A percentile compares a stretch with the other conserved stretches of the same genome.
Conservation (phyloP, 2,797 vertebrate species). For the Gobionotothen gibberifrons region DNA sequence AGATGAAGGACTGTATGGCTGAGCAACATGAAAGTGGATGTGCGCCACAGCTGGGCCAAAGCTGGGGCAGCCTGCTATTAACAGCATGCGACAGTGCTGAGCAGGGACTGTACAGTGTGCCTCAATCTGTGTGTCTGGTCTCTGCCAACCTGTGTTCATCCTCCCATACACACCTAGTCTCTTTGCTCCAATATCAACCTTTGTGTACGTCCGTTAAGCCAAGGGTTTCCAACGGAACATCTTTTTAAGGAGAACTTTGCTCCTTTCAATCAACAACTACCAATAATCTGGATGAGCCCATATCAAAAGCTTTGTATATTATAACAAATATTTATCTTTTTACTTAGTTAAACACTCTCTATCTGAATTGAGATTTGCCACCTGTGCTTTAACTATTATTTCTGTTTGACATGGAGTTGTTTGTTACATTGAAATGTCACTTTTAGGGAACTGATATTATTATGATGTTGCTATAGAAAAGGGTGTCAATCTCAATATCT, state of each 20-base stretch:
- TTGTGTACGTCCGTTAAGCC: not conserved
- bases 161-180: not conserved
- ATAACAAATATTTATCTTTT: not conserved
- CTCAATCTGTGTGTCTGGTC: constrained; percentile 27
- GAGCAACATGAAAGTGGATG: constrained; percentile 70
- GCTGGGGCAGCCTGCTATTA: constrained; percentile 66
- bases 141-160: constrained; percentile 13
- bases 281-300: not conserved
- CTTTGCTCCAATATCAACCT: not conserved
- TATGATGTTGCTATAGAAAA: too few relatives aligned
- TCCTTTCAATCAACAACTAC: not conserved
- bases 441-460: too few relatives aligned
- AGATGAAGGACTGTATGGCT: constrained; percentile 38
- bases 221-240: not conserved
- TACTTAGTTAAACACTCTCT: too few relatives aligned
- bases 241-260: not conserved
- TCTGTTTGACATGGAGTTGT: not conserved
- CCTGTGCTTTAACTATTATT: not conserved
- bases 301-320: constrained; percentile 3
- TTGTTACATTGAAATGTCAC: constrained; percentile 3
- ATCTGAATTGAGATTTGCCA: not conserved
- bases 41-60: constrained; percentile 66
- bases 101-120: constrained; percentile 35
- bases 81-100: constrained; percentile 32
- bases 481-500: too few relatives aligned